phyloP scores from a whole-genome alignment of 2,797 vertebrate species.

The Poecilia wingei region DNA sequence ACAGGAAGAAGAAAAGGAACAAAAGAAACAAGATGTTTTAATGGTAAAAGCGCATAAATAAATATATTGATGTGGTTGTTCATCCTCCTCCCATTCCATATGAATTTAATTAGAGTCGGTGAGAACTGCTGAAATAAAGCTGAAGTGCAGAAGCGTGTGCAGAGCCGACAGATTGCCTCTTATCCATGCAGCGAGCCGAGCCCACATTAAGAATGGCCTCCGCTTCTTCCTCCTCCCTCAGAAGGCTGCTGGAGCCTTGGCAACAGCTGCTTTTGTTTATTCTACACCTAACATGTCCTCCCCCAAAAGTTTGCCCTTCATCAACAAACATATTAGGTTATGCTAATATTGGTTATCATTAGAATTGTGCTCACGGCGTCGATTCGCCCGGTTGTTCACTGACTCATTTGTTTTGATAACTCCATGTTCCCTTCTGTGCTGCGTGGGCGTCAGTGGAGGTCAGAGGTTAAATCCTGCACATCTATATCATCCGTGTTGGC shows the following conservation, averaged over 20 bases:
- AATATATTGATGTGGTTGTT: constrained; percentile 54
- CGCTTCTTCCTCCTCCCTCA: constrained; percentile 42
- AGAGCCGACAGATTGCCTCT: constrained; percentile 58
- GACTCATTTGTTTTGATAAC: constrained; percentile 73
- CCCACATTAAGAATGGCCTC: constrained; percentile 57
- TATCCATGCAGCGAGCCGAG: constrained; percentile 49
- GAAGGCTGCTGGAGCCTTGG: constrained; percentile 54
- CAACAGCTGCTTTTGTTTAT: constrained; percentile 75
- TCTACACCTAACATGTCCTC: constrained; percentile 66
- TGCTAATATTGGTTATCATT: constrained; percentile 73
- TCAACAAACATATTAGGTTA: constrained; percentile 75
- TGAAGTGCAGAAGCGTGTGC: constrained; percentile 37
- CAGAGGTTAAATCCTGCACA: constrained; percentile 61
- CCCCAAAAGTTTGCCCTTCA: constrained; percentile 71
- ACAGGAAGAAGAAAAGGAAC: constrained; percentile 23
- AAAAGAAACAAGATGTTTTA: constrained; percentile 27
- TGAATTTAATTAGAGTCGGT: constrained; percentile 63
- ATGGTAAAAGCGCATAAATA: constrained; percentile 35
- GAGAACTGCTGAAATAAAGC: constrained; percentile 59
- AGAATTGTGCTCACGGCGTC: constrained; percentile 60
- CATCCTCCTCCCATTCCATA: constrained; percentile 39
- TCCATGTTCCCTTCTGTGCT: constrained; percentile 43
- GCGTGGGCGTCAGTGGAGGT: constrained; percentile 48
- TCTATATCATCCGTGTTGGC: constrained; percentile 62
- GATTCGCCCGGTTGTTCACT: constrained; percentile 38